These are phyloP conservation scores for Malurus alboscapulatus DNA, from an alignment of 2,113 vertebrate genomes.

Conservation along the genomic window DNA sequence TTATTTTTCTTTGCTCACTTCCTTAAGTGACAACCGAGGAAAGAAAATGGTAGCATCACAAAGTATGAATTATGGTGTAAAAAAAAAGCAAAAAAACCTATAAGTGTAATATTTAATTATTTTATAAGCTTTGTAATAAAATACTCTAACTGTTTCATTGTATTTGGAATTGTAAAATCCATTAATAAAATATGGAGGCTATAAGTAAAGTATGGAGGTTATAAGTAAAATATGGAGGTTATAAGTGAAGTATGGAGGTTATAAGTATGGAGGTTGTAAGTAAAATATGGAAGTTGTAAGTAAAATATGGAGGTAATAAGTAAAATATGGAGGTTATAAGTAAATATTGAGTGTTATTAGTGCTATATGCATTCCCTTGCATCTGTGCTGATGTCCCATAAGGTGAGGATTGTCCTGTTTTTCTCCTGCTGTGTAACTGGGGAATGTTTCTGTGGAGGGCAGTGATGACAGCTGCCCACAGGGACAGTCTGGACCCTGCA, in stretches of 20 bases:
- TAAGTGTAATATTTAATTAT: conserved; percentile 87
- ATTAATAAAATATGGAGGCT: conserved; percentile 57
- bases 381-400: background rate
- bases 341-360: background rate
- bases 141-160: conserved; percentile 72
- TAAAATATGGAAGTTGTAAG: conserved; percentile 22
- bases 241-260: too few species aligned
- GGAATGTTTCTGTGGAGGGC: background rate
- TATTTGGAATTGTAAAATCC: conserved; percentile 69
- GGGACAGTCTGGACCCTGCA: background rate
- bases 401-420: background rate
- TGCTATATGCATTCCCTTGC: background rate
- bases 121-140: conserved; percentile 86
- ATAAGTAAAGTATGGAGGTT: background rate
- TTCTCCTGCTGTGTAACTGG: fast-evolving
- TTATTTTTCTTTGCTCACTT: conserved; percentile 71
- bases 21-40: conserved; percentile 62
- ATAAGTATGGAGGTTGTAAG: too few species aligned
- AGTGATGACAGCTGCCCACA: background rate
- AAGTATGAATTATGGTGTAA: conserved; percentile 75
- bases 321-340: conserved; percentile 23
- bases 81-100: conserved; percentile 66
- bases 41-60: conserved; percentile 64
- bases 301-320: background rate
- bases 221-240: background rate